Base-by-base conservation (phyloP, 2,888 invertebrate species). In the Aplocera efformata region DNA sequence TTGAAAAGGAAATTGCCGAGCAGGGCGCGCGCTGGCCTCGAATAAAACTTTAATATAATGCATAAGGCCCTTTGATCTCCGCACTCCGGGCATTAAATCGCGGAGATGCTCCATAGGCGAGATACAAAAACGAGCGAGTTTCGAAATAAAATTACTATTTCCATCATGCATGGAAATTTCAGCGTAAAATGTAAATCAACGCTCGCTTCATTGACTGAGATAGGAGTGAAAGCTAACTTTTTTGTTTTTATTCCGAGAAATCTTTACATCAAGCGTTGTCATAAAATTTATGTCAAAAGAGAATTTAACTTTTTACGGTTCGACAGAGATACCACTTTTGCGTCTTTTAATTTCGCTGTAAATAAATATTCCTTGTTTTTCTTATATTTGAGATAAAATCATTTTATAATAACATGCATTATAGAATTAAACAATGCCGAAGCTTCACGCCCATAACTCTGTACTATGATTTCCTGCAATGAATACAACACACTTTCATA, bases 41-140 rank as follows among this genome's bases (percentile, higher is more conserved):
- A 73, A 81, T 86, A 77, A 83, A 86, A 86, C 85, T 85, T 84
- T 85, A 85, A 85, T 85, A 85, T 80, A 84, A 84, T 84, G 83
- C 83, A 85, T 84, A 81, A 79, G 73, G 73, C 75, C 72, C 85
- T 88, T 88, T 88, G 86, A 88, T 88, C 84, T 85, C 72, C 67
- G 70, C 75, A 75, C 79, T 81, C 67, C 65, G 72, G 77, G 74
- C 79, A 79, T 78, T 72, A 75, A 79, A 80, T 76, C 70, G 72
- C 73, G 60, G 73, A 76, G 73, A 76, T 74, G 65, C 66, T 72
- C 66, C 65, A 60, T 62, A 62, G 50, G 53, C 52, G 57, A 53
- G 63, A 57, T 63, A 57, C 50, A 63, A 68, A n/a, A 58, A 66
- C 53, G 35, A 52, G 42, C 42, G 38, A 43, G 44, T 34, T 47